Conservation (phyloP, 2,888 invertebrate genomes). For the Temnothorax unifasciatus region DNA sequence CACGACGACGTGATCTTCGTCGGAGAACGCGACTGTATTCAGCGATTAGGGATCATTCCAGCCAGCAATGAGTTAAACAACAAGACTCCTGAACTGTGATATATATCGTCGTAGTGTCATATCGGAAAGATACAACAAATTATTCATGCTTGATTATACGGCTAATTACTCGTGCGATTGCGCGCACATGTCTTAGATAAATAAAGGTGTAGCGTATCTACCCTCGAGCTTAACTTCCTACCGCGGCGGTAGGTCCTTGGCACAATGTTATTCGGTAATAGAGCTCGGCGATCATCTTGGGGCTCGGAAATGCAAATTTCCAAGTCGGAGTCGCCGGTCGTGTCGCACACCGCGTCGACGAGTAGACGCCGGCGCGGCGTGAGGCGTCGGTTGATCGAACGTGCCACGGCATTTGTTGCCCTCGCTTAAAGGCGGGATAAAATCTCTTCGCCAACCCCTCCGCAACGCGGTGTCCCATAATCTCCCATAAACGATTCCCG, state of each 20-base stretch:
- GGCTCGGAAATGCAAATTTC: conserved; percentile 71
- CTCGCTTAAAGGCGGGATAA: conserved; percentile 79
- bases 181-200: conserved; percentile 11
- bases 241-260: not conserved
- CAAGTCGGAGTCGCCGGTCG: conserved; percentile 37
- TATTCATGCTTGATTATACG: not conserved
- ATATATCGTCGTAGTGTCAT: not conserved
- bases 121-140: not conserved
- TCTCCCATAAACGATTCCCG: conserved; percentile 74
- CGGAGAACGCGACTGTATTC: not conserved
- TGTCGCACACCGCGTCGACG: conserved; percentile 37
- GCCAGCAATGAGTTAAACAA: not conserved
- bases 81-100: not conserved
- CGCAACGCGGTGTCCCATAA: conserved; percentile 75
- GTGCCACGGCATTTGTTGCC: conserved; percentile 83
- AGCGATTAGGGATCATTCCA: not conserved
- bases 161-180: not conserved
- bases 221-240: not conserved
- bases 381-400: conserved; percentile 80
- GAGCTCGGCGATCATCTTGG: conserved; percentile 36
- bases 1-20: conserved; percentile 8
- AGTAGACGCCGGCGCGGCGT: conserved; percentile 18
- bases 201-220: not conserved
- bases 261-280: conserved; percentile 32
- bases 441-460: conserved; percentile 78